These are phyloP conservation scores for Cataglyphis altisquamis DNA, from an alignment of 2,888 invertebrate species.

Conservation along the genomic window DNA sequence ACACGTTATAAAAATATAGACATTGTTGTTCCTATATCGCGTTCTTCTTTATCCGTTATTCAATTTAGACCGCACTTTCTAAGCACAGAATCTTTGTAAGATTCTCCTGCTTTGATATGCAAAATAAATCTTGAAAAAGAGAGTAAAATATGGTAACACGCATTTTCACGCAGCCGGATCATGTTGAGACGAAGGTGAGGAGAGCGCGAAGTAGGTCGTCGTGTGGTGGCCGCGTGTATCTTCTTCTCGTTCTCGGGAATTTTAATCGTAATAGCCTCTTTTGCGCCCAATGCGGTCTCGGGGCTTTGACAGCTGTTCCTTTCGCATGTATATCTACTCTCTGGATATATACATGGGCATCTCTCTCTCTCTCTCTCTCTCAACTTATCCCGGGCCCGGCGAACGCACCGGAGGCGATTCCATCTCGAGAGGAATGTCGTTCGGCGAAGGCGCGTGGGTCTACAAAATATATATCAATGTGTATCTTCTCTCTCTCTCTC, in stretches of 20 bases:
- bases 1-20: slow-evolving; percentile 6
- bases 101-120: slow-evolving; percentile 7
- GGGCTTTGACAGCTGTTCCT: slow-evolving; percentile 72
- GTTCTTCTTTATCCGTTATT: background rate
- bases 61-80: slow-evolving; percentile 11
- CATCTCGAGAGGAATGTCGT: slow-evolving; percentile 78
- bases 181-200: slow-evolving; percentile 36
- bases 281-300: slow-evolving; percentile 51
- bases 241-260: slow-evolving; percentile 50
- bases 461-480: slow-evolving; percentile 74
- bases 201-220: slow-evolving; percentile 60
- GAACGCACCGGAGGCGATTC: slow-evolving; percentile 58
- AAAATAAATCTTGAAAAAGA: slow-evolving; percentile 34
- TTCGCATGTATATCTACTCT: slow-evolving; percentile 3
- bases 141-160: slow-evolving; percentile 12
- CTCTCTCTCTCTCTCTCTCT: slow-evolving; percentile 39
- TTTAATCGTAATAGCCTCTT: slow-evolving; percentile 54
- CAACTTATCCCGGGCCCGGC: slow-evolving; percentile 74
- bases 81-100: background rate
- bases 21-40: background rate
- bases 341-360: slow-evolving; percentile 74
- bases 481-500: slow-evolving; percentile 55
- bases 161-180: slow-evolving; percentile 16
- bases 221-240: background rate
- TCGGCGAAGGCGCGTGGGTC: slow-evolving; percentile 70